These are phyloP conservation scores for Parapsyche elsis DNA, from an alignment of 1,140 invertebrate species.

Conservation along the genomic window DNA sequence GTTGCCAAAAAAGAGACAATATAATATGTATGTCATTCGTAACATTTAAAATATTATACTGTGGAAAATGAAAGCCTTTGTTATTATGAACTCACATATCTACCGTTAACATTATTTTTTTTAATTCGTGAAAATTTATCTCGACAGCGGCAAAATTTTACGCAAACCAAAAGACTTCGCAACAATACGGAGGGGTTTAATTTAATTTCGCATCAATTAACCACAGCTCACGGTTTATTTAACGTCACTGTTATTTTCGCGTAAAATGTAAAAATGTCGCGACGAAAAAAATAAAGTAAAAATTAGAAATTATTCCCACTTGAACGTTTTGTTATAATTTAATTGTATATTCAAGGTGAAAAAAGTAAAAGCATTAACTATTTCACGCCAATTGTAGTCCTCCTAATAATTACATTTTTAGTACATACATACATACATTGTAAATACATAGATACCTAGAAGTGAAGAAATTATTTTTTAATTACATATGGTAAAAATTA, in stretches of 20 bases:
- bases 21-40: not conserved
- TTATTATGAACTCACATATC: no score
- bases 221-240: constrained; percentile 22
- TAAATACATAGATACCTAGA: no score
- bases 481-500: no score
- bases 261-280: not conserved
- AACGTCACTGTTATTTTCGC: not conserved
- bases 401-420: no score
- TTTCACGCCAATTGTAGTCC: no score
- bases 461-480: no score
- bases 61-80: no score
- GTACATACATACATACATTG: no score
- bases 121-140: not conserved
- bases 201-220: constrained; percentile 32
- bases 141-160: not conserved
- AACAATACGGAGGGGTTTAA: constrained; percentile 8
- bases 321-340: not conserved
- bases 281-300: not conserved
- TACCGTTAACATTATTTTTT: no score
- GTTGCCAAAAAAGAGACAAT: no score
- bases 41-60: no score
- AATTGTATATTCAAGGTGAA: not conserved
- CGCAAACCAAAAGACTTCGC: not conserved
- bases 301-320: not conserved
- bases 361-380: no score